Evolutionary conservation across 2,888 invertebrate genomes (phyloP).

Genomic region (Lucinisca nassula): DNA sequence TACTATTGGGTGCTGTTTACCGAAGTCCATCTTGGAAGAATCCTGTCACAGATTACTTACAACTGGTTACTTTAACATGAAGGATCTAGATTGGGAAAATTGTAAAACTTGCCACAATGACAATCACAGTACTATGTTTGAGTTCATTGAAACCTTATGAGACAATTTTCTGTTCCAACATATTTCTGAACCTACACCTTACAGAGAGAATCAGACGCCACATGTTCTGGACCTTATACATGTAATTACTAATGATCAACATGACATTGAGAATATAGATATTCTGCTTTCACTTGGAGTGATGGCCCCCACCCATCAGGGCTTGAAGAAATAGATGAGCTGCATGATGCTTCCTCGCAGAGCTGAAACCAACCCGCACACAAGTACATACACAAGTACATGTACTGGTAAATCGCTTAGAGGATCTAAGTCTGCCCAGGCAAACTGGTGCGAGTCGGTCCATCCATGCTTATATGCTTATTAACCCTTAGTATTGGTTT

Average conservation of each 20-base stretch:
- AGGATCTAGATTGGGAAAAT: constrained; percentile 26
- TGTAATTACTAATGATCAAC: constrained; percentile 22
- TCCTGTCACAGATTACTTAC: background rate
- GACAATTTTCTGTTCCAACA: constrained; percentile 40
- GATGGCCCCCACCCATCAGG: no score
- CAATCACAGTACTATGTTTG: constrained; percentile 4
- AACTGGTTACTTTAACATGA: constrained; percentile 37
- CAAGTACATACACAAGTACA: no score
- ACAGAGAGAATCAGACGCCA: constrained; percentile 17
- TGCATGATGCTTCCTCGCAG: no score
- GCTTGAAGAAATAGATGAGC: no score
- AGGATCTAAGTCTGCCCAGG: no score
- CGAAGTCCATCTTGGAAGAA: background rate
- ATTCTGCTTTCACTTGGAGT: constrained; percentile 8
- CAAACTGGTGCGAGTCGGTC: no score
- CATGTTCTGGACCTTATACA: constrained; percentile 19
- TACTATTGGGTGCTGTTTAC: background rate
- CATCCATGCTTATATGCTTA: no score
- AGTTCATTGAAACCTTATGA: constrained; percentile 28
- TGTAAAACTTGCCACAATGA: constrained; percentile 23
- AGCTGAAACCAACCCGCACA: no score
- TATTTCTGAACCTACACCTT: constrained; percentile 17
- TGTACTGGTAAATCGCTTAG: no score
- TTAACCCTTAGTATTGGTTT: no score
- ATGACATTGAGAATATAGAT: constrained; percentile 21